phyloP scores from a whole-genome alignment of 2,113 vertebrate species.

The Rhodinocichla rosea region DNA sequence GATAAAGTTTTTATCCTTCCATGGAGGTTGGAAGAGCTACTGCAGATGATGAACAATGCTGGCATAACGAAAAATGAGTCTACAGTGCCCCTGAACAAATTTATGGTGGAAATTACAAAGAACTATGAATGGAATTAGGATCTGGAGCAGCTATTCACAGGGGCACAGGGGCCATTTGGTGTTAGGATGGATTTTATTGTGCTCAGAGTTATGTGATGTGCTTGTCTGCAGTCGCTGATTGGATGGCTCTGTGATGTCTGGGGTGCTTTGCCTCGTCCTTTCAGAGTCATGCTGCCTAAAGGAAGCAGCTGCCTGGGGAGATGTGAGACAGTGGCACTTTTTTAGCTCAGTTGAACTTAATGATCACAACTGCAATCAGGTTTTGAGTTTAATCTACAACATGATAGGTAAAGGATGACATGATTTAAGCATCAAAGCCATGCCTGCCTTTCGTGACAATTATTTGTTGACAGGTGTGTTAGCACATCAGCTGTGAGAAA shows the following conservation, averaged over 20 bases:
- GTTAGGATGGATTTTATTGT: background rate
- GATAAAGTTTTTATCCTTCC: no score
- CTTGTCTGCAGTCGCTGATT: background rate
- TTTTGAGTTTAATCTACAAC: constrained; percentile 8
- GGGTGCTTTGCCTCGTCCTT: background rate
- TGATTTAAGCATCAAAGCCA: constrained; percentile 9
- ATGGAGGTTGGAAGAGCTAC: background rate
- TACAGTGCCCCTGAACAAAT: background rate
- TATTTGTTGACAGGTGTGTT: background rate
- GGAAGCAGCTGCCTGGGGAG: background rate
- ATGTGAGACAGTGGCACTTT: background rate
- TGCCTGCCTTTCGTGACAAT: background rate
- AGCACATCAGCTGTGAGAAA: background rate
- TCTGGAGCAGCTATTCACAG: background rate
- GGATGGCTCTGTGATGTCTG: background rate
- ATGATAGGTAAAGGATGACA: background rate
- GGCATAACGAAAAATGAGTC: background rate
- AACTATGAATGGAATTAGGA: background rate
- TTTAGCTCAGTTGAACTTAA: constrained; percentile 3
- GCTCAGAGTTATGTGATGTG: background rate
- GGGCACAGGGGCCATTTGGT: background rate
- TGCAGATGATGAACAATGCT: background rate
- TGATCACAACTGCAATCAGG: background rate
- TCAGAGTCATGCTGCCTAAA: background rate
- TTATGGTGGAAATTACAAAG: background rate